Conservation (phyloP, 2,888 invertebrate species). For the Abrostola triplasia region DNA sequence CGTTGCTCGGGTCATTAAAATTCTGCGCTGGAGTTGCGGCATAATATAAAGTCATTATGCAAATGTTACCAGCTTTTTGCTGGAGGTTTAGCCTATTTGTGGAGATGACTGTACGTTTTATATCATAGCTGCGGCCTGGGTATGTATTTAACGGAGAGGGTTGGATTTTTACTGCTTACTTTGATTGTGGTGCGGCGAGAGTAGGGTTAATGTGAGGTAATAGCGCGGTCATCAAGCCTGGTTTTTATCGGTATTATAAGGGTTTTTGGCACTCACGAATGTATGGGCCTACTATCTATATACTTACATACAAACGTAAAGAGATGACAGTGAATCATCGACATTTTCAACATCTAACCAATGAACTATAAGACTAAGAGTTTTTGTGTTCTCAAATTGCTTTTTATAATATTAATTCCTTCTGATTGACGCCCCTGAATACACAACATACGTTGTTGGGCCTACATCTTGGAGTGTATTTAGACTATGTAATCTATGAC, state of each 20-base stretch:
- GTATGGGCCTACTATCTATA: too few relatives aligned
- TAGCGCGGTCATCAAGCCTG: background rate
- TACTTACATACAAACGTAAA: too few relatives aligned
- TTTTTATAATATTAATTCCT: too few relatives aligned
- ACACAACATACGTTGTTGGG: too few relatives aligned
- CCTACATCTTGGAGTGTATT: too few relatives aligned
- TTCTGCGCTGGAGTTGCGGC: slow-evolving; percentile 75
- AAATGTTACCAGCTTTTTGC: slow-evolving; percentile 79
- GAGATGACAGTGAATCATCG: too few relatives aligned
- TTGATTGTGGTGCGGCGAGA: slow-evolving; percentile 33
- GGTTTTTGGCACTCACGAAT: too few relatives aligned
- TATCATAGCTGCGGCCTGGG: slow-evolving; percentile 30
- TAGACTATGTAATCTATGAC: too few relatives aligned
- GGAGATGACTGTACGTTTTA: slow-evolving; percentile 60
- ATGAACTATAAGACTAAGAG: too few relatives aligned
- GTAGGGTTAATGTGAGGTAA: slow-evolving; percentile 7
- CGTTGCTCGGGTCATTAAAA: slow-evolving; percentile 76
- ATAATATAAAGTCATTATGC: slow-evolving; percentile 87
- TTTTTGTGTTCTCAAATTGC: too few relatives aligned
- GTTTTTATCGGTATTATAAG: background rate
- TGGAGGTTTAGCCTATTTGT: slow-evolving; percentile 82
- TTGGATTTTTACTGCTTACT: slow-evolving; percentile 48
- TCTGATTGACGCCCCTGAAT: too few relatives aligned
- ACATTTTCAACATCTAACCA: too few relatives aligned
- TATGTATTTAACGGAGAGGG: slow-evolving; percentile 25